Evolutionary conservation across 2,797 vertebrate genomes (phyloP).

Genomic region (Miopithecus talapoin): DNA sequence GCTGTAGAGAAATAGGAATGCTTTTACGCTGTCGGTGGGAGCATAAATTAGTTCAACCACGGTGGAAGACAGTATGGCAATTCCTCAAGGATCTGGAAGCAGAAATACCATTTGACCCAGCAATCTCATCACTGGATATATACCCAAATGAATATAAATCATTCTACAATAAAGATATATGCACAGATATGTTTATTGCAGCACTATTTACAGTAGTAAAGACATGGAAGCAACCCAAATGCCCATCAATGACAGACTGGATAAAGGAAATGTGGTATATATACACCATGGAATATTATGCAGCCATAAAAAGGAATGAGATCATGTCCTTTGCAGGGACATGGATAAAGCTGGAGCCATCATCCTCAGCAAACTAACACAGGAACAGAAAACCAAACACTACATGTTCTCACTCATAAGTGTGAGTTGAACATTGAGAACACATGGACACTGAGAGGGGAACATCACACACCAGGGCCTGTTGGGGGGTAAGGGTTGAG

Average conservation of each 20-base stretch:
- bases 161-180: not conserved
- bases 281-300: not conserved
- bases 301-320: not conserved
- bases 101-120: not conserved
- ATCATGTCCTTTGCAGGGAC: not conserved
- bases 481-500: not conserved
- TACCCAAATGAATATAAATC: not conserved
- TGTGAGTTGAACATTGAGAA: not conserved
- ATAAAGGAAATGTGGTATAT: not conserved
- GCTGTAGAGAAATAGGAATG: accelerated
- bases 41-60: not conserved
- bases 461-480: not conserved
- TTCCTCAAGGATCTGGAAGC: not conserved
- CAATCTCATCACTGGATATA: not conserved
- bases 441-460: not conserved
- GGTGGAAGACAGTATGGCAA: accelerated
- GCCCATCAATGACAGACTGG: not conserved
- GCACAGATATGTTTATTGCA: not conserved
- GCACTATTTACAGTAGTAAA: not conserved
- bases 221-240: not conserved
- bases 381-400: not conserved
- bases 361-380: not conserved
- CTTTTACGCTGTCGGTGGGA: not conserved
- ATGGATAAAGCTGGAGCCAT: not conserved
- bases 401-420: not conserved